Evolutionary conservation across 2,797 vertebrate species (phyloP), one percentile per base, ranked within the genome.

Genomic region (Echiichthys vipera): DNA sequence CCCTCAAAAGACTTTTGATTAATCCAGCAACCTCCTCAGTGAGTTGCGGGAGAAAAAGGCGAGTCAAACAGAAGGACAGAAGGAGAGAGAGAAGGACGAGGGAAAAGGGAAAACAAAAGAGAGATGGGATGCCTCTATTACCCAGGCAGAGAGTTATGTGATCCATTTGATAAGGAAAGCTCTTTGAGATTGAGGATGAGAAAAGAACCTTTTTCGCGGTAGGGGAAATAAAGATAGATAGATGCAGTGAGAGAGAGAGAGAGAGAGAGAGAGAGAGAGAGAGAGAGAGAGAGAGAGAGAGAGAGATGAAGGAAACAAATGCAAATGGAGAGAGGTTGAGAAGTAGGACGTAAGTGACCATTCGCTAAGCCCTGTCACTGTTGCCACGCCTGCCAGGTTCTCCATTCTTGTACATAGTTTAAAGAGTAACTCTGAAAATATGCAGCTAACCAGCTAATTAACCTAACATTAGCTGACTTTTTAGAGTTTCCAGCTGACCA

Each of bases 1-100:
- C 40, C 53, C 71, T 87, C 88, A 65, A 74, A 90, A 87, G 58
- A 80, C 81, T 90, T 91, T 82, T 88, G 83, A 91, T 91, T 88
- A 87, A 92, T 90, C 72, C 74, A 40, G 51, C 45, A 11, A 81
- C 80, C 78, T 80, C 71, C 77, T 81, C 74, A 70, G 73, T 29
- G 69, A 56, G 55, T 57, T 57, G 58, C 62, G 1, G 57, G 40
- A 56, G 30, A 57, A 65, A 25, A 65, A 51, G 34, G 63, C 0
- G 47, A 83, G 47, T 81, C 59, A 78, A 71, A 78, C 2, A 18
- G 61, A 77, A 62, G 43, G 58, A 71, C 42, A 2, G 66, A 39
- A 51, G 34, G 46, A 64, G 25, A 17, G 29, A 40, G 49, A 22
- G 56, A n/a, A 36, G 36, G 34, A 56, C 30, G 45, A 42, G 18